Evolutionary conservation across 1,140 invertebrate species (phyloP), one percentile per base, ranked within the genome.

Genomic region (Procambarus clarkii): DNA sequence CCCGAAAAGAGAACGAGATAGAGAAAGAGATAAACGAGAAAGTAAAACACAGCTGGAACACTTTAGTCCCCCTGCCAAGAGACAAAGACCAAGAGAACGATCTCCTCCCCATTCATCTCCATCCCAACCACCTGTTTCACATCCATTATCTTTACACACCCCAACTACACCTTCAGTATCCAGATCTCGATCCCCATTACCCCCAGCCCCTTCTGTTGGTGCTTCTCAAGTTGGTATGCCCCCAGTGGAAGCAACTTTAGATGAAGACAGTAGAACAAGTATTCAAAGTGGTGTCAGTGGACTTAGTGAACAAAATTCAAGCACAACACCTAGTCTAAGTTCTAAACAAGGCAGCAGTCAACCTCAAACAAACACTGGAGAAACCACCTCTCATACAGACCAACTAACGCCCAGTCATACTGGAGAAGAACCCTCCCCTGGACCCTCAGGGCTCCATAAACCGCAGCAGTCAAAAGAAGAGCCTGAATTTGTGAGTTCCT

Each of bases 381-480:
- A 84, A 15, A 69, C 64, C 46, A 64, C 85, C 69, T 44, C 84
- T 21, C 83, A 92, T 15, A 50, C n/a, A 81, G 82, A 91, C 24
- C 18, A 74, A 54, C 34, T 85, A 76, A 45, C 45, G 3, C 78
- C 45, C 50, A 60, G 83, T 74, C 84, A 81, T 71, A 82, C 34
- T 46, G 83, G 77, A 54, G 90, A 92, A 45, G 92, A 93, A 45
- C 87, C 90, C 54, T 84, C 92, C 8, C 91, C 92, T 15, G 92
- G 92, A 54, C 92, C 92, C 45, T 93, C 92, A 11, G 92, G 92
- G 45, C 34, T 93, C 15, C 91, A 91, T 54, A 92, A 92, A 88
- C 86, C 86, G 2, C 88, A 90, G 34, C 92, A 92, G 86, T 93
- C 92, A 64, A 93, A 93, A 88, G 87, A 93, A 83, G 92, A 93